Conservation (phyloP, 2,888 invertebrate genomes). For the Platerodrilus igneus region DNA sequence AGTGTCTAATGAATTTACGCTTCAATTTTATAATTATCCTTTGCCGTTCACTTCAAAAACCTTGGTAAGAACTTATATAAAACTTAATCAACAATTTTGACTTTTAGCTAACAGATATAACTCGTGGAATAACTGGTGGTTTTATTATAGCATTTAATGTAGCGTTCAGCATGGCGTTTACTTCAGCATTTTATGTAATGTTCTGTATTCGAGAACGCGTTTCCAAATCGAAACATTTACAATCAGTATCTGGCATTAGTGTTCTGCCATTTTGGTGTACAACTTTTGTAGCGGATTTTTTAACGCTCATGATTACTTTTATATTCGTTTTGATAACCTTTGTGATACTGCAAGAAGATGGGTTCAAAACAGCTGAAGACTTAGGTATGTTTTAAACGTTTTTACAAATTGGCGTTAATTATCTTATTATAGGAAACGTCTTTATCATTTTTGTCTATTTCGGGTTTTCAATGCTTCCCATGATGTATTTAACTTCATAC, state of each 20-base stretch:
- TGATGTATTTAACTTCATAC: conserved; percentile 65
- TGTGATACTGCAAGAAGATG: conserved; percentile 60
- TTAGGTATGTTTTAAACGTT: conserved; percentile 46
- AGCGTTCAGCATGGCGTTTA: conserved; percentile 68
- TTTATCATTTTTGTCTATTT: conserved; percentile 63
- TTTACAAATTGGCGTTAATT: neutral
- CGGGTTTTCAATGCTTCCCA: conserved; percentile 67
- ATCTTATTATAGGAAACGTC: conserved; percentile 52
- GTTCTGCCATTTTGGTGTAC: conserved; percentile 65
- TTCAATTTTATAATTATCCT: conserved; percentile 57
- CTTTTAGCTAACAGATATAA: conserved; percentile 37
- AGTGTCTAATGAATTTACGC: conserved; percentile 17
- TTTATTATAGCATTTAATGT: conserved; percentile 63
- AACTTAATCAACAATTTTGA: conserved; percentile 26
- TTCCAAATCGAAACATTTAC: conserved; percentile 64
- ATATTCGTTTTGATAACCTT: conserved; percentile 57
- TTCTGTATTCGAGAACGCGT: conserved; percentile 62
- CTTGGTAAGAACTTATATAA: too few relatives aligned
- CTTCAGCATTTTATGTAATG: conserved; percentile 59
- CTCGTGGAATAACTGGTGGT: conserved; percentile 44
- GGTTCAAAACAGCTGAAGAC: conserved; percentile 52
- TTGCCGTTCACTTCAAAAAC: conserved; percentile 56
- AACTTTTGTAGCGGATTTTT: conserved; percentile 63
- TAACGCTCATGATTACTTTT: conserved; percentile 57
- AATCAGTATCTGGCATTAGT: conserved; percentile 66